Evolutionary conservation across 2,888 invertebrate genomes (phyloP), one percentile per base, ranked within the genome.

Genomic region (Rotaria socialis): DNA sequence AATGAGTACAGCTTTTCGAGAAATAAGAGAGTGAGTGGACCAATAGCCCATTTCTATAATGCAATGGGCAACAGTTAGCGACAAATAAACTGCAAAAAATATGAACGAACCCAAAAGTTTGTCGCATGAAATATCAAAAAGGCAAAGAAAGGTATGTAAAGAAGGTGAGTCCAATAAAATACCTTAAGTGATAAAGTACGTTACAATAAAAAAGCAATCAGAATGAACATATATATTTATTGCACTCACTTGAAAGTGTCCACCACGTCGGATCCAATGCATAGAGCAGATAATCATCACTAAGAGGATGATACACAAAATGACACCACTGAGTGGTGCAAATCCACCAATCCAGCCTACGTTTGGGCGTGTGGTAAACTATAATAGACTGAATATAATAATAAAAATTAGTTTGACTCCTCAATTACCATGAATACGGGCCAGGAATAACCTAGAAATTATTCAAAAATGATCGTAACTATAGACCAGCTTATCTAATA

Each of bases 131-230:
- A 5, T 35, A 87, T 84, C 19, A 87, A 50, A 24, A 85, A 22
- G 2, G 67, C 92, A 95, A 95, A 96, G 91, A 96, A 96, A 0
- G 95, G 94, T 3, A 96, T 92, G 91, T 96, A 91, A 87, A 97
- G 92, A 58, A 96, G 92, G 90, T 97, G 97, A 0, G 96, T 95
- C 95, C 96, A 96, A 92, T 96, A 96, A 91, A 97, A 97, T 43
- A 95, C 92, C 93, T 96, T 96, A 90, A 96, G 97, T 96, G 0
- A 95, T 91, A 96, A 1, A 96, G 91, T 1, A 94, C 89, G 95
- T 95, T 0, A 96, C 96, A 2, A 94, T 91, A 55, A 95, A 92
- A 90, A 96, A 96, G 96, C 96, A 97, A 90, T 95, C 96, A n/a
- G 11, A 4, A n/a, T 8, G 7, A 16, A 10, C 3, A 3, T 3